Conservation (phyloP, 2,113 vertebrate genomes). For the Alouatta palliata region DNA sequence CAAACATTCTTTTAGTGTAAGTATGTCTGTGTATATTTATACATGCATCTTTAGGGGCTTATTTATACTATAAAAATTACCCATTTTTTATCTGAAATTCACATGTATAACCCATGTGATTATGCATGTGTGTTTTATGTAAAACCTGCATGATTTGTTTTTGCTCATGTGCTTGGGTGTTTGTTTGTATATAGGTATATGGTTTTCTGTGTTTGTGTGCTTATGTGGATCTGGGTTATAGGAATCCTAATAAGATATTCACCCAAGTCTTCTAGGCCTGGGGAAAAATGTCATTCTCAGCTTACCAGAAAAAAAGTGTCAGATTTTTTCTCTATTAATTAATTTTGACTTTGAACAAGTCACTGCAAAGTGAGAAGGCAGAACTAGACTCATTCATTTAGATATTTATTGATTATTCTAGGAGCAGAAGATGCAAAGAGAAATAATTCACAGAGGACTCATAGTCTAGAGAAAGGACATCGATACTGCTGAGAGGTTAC, state of each 20-base stretch:
- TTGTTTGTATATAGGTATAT: neutral
- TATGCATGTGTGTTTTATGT: neutral
- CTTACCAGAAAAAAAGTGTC: neutral
- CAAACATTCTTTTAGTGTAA: neutral
- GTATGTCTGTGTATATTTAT: neutral
- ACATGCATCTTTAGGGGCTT: neutral
- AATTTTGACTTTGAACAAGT: slow-evolving; percentile 60
- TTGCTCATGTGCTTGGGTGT: neutral
- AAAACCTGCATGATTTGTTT: neutral
- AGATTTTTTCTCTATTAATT: slow-evolving; percentile 32
- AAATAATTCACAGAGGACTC: slow-evolving; percentile 38
- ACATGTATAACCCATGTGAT: neutral
- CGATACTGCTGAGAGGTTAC: neutral
- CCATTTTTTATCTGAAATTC: neutral
- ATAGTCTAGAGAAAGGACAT: neutral
- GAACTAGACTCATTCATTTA: slow-evolving; percentile 43
- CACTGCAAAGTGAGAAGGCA: slow-evolving; percentile 31
- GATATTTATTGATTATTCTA: slow-evolving; percentile 42
- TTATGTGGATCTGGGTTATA: neutral
- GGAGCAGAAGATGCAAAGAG: slow-evolving; percentile 1
- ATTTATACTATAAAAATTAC: neutral
- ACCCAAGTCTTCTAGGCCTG: neutral
- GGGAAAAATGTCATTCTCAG: neutral
- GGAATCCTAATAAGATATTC: neutral
- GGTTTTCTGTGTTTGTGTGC: neutral